Evolutionary conservation across 2,888 invertebrate species (phyloP).

Genomic region (Nomada fabriciana): DNA sequence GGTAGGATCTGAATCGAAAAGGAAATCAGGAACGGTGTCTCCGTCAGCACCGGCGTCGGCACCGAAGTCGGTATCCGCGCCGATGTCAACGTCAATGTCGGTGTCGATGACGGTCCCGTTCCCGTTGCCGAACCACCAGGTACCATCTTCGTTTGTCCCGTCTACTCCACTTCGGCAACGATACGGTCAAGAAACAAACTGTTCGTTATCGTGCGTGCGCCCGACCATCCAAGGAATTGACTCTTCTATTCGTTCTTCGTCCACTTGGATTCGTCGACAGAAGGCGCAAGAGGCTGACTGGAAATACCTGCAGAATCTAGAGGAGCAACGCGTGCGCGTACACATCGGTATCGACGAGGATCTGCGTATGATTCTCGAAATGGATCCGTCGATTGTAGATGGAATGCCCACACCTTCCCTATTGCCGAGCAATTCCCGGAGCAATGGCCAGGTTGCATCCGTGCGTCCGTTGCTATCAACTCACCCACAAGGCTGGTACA

Average conservation of each 20-base stretch:
- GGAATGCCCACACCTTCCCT: slow-evolving; percentile 70
- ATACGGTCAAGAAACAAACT: slow-evolving; percentile 21
- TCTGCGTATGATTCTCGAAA: slow-evolving; percentile 87
- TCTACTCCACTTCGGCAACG: slow-evolving; percentile 11
- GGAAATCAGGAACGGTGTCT: not conserved
- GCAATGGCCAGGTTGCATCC: slow-evolving; percentile 65
- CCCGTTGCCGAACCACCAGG: not conserved
- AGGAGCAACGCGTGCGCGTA: slow-evolving; percentile 83
- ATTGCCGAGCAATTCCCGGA: slow-evolving; percentile 49
- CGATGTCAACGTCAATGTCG: slow-evolving; percentile 29
- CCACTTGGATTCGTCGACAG: slow-evolving; percentile 23
- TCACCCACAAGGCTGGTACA: slow-evolving; percentile 83
- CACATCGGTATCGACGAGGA: slow-evolving; percentile 87
- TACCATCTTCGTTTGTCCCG: not conserved
- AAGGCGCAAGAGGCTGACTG: slow-evolving; percentile 5
- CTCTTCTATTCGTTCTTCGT: not conserved
- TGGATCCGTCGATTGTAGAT: slow-evolving; percentile 88
- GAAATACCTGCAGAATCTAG: not conserved
- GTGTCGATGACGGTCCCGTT: slow-evolving; percentile 37
- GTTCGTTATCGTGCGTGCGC: slow-evolving; percentile 19
- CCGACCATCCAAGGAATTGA: not conserved
- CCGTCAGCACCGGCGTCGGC: slow-evolving; percentile 45
- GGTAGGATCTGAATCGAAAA: not conserved
- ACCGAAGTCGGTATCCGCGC: slow-evolving; percentile 48
- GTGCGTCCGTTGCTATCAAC: slow-evolving; percentile 74